A percentile compares a stretch with the other conserved stretches of the same genome.
Evolutionary conservation across 2,113 vertebrate genomes (phyloP).

Genomic region (Chionis minor): DNA sequence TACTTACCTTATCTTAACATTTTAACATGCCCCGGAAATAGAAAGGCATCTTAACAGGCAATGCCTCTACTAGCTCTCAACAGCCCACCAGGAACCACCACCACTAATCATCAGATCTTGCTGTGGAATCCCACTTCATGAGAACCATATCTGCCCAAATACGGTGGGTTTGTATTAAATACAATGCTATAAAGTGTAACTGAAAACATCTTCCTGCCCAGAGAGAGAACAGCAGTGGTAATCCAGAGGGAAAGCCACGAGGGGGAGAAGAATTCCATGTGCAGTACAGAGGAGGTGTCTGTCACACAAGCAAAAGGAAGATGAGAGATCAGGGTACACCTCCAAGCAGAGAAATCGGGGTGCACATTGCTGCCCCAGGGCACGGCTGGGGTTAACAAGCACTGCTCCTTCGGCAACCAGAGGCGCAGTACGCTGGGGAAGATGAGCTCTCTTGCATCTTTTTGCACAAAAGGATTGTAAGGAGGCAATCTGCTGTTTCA

Average conservation of each 20-base stretch:
- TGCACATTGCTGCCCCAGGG: not conserved
- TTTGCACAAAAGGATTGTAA: not conserved
- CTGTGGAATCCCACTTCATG: not conserved
- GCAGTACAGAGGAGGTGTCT: not conserved
- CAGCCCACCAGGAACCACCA: not conserved
- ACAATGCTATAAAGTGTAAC: not conserved
- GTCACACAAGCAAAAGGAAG: not conserved
- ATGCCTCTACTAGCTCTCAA: not conserved
- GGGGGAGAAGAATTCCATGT: not conserved
- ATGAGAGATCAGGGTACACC: not conserved
- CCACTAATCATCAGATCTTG: not conserved
- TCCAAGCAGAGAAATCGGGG: not conserved
- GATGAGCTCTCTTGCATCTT: not conserved
- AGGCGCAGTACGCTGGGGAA: not conserved
- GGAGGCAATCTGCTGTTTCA: not conserved
- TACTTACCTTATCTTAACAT: not conserved
- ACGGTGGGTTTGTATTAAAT: not conserved
- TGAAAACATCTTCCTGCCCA: not conserved
- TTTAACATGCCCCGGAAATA: not conserved
- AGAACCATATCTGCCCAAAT: not conserved
- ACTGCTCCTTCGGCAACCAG: not conserved
- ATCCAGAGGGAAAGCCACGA: not conserved
- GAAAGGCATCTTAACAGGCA: not conserved
- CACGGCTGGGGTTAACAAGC: rapidly evolving
- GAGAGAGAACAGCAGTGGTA: not conserved